Evolutionary conservation across 2,797 vertebrate genomes (phyloP).

Genomic region (Amphiprion clarkii): DNA sequence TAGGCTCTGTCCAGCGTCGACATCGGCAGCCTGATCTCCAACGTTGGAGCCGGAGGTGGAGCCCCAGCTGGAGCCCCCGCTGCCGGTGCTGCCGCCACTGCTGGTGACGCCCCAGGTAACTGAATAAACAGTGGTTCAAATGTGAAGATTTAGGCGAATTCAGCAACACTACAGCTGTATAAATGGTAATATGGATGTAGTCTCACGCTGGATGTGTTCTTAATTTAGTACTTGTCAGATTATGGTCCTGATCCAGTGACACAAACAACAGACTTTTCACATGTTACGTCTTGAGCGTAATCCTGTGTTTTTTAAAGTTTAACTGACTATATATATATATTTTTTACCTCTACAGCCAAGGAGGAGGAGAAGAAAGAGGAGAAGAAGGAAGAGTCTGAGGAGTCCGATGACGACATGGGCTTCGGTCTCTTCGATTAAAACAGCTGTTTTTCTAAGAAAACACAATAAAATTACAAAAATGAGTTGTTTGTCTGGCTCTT

Average conservation of each 20-base stretch:
- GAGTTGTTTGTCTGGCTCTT: neutral
- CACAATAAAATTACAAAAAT: conserved; percentile 75
- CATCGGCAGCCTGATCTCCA: conserved; percentile 97
- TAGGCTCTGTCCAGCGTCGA: conserved; percentile 93
- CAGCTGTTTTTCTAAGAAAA: conserved; percentile 81
- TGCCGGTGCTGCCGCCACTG: conserved; percentile 29
- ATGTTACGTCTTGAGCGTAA: neutral
- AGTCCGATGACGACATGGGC: conserved; percentile 98
- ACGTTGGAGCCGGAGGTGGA: conserved; percentile 93
- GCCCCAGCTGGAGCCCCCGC: conserved; percentile 75
- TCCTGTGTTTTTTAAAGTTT: neutral
- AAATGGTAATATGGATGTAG: neutral
- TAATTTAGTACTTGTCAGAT: neutral
- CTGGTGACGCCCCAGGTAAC: conserved; percentile 82
- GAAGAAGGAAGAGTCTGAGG: conserved; percentile 97
- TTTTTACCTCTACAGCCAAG: conserved; percentile 85
- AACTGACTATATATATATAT: too few relatives aligned
- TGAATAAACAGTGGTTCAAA: neutral
- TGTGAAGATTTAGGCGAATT: neutral
- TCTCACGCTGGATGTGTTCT: too few relatives aligned
- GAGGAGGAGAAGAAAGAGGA: conserved; percentile 98
- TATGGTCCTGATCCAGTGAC: too few relatives aligned
- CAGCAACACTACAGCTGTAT: neutral
- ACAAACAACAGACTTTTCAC: neutral
- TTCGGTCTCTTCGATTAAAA: conserved; percentile 98